Base-by-base conservation (phyloP, 2,113 vertebrate genomes). In the Chaetops frenatus region DNA sequence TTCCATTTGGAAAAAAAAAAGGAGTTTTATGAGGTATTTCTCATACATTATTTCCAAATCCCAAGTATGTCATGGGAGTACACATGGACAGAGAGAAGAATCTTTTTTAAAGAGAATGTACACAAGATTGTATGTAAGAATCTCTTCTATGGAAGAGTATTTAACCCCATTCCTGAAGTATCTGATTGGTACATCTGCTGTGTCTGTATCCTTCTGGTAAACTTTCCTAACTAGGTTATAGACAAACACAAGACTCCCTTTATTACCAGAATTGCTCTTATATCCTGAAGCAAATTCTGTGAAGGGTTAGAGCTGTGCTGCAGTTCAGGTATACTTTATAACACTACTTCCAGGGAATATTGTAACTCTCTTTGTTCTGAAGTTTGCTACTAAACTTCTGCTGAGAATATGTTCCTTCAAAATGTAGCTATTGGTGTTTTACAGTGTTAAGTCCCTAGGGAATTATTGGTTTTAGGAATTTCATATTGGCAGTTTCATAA, bases 41-140 rank as follows among this genome's bases (percentile, higher is more conserved):
- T 86, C 29, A n/a, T 36, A 28, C 1, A 0, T 65, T 69, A 17
- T 86, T 82, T 86, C 23, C 25, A 74, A 62, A 62, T 88, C 42
- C 28, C 31, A 62, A 21, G 15, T 48, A 29, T 0, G 0, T 69
- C 4, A 15, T 69, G 19, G 21, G 56, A 61, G n/a, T 51, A 27
- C 5, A 0, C 22, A 17, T 51, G 47, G 47, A 48, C 12, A 56
- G 42, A 19, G 3, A 48, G 15, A 47, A 10, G 13, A 48, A 50
- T 69, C 14, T 90, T 92, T 85, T 48, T 20, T 38, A 0, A 28
- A 25, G 17, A 22, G 53, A 83, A 71, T 31, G 7, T 64, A 14
- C 15, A 10, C 35, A 54, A 25, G 15, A 18, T 16, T 48, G 18
- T 25, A 5, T 74, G 3, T 38, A 79, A 64, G 12, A 58, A 76